These are phyloP conservation scores for Yponomeuta sedellus DNA, from an alignment of 2,888 invertebrate genomes.

Conservation along the genomic window DNA sequence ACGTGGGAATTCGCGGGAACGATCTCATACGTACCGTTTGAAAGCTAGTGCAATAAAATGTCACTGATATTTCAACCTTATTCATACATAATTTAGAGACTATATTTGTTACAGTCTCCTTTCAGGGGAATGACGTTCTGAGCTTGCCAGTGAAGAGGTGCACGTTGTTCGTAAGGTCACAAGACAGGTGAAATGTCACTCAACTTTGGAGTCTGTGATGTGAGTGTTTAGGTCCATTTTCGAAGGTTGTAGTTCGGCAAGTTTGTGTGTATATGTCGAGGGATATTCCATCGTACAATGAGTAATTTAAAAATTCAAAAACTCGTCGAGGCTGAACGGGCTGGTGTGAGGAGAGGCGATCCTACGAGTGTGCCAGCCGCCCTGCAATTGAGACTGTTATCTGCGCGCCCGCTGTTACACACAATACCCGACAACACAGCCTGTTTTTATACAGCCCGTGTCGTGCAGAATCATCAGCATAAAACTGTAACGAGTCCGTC, in stretches of 20 bases:
- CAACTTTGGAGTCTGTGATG: slow-evolving; percentile 52
- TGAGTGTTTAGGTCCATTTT: slow-evolving; percentile 53
- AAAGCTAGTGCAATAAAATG: slow-evolving; percentile 41
- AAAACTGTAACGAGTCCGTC: background rate
- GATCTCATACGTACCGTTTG: slow-evolving; percentile 39
- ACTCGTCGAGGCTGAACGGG: slow-evolving; percentile 68
- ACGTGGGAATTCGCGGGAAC: slow-evolving; percentile 51
- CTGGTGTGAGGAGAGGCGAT: slow-evolving; percentile 53
- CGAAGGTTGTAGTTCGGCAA: slow-evolving; percentile 37
- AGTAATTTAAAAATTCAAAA: slow-evolving; percentile 78
- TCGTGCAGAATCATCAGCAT: background rate
- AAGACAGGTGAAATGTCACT: slow-evolving; percentile 30
- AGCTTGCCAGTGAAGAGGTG: slow-evolving; percentile 50
- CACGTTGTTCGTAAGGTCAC: slow-evolving; percentile 33
- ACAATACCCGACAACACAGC: slow-evolving; percentile 9
- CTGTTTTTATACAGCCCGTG: slow-evolving; percentile 33
- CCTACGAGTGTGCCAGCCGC: slow-evolving; percentile 49
- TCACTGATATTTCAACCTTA: slow-evolving; percentile 62
- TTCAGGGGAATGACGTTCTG: slow-evolving; percentile 60
- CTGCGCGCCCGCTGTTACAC: slow-evolving; percentile 27
- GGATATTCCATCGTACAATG: slow-evolving; percentile 74
- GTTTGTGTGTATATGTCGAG: slow-evolving; percentile 47
- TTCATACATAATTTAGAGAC: slow-evolving; percentile 67
- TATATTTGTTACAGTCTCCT: slow-evolving; percentile 68
- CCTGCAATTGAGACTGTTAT: slow-evolving; percentile 71